These are phyloP conservation scores for Rhineura floridana DNA, from an alignment of 2,113 vertebrate genomes.

Conservation along the genomic window DNA sequence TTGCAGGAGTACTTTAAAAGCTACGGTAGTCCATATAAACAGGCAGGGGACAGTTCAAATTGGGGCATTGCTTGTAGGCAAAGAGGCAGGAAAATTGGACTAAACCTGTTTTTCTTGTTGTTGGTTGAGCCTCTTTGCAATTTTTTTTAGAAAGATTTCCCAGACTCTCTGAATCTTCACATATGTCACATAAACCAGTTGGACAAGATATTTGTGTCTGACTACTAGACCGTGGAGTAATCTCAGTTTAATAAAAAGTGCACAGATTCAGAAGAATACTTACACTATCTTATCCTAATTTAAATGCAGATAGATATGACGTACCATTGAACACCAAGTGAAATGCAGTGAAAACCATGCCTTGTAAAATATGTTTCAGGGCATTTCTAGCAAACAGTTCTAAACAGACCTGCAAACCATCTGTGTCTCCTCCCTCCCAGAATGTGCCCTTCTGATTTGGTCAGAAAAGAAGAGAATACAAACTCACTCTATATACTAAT, in stretches of 20 bases:
- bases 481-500: neutral
- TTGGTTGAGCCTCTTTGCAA: neutral
- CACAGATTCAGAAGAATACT: constrained; percentile 30
- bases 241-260: constrained; percentile 33
- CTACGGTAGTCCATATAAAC: fast-evolving
- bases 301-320: constrained; percentile 4
- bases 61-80: neutral
- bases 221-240: constrained; percentile 39
- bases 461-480: neutral
- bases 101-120: neutral
- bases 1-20: neutral
- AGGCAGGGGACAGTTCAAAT: neutral
- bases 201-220: constrained; percentile 44
- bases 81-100: neutral
- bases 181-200: constrained; percentile 15
- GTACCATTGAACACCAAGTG: neutral
- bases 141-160: neutral
- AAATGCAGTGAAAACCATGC: neutral
- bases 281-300: constrained; percentile 4
- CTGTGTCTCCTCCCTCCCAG: neutral
- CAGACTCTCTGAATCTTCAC: neutral
- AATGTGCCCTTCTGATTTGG: neutral
- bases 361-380: neutral
- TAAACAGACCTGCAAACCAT: neutral
- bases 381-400: neutral